Conservation (phyloP, 2,797 vertebrate species). For the Propithecus deckenii region DNA sequence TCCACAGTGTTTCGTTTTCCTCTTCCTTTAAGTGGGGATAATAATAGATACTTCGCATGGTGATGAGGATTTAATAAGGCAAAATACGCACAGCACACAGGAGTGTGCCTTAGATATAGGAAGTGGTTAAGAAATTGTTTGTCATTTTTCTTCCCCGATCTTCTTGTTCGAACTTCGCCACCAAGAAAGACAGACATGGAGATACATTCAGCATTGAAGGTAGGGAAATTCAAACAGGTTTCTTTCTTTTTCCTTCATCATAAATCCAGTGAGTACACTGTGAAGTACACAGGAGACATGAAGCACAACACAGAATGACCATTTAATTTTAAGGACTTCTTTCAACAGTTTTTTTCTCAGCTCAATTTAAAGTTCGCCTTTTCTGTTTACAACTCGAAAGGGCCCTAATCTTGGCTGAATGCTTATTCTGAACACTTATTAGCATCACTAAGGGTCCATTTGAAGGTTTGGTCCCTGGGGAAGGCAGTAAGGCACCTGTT, state of each 20-base stretch:
- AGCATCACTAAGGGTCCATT: not conserved
- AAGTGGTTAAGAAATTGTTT: not conserved
- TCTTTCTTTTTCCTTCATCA: not conserved
- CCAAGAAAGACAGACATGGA: not conserved
- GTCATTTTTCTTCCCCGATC: not conserved
- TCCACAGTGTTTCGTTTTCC: not conserved
- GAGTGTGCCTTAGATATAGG: too few species aligned
- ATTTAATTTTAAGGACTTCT: not conserved
- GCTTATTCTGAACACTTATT: not conserved
- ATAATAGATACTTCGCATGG: not conserved
- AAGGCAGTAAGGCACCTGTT: not conserved
- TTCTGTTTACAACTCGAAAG: not conserved
- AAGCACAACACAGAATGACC: not conserved
- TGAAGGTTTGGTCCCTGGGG: not conserved
- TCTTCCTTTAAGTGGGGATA: not conserved
- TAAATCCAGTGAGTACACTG: not conserved
- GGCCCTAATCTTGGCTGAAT: not conserved
- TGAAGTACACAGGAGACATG: not conserved
- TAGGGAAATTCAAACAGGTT: not conserved
- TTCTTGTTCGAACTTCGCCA: not conserved
- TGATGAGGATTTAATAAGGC: not conserved
- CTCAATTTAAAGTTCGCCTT: not conserved
- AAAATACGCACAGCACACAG: not conserved
- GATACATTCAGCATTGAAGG: not conserved
- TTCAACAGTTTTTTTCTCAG: not conserved